phyloP scores from a whole-genome alignment of 2,888 invertebrate genomes.

The Agrotis segetum region DNA sequence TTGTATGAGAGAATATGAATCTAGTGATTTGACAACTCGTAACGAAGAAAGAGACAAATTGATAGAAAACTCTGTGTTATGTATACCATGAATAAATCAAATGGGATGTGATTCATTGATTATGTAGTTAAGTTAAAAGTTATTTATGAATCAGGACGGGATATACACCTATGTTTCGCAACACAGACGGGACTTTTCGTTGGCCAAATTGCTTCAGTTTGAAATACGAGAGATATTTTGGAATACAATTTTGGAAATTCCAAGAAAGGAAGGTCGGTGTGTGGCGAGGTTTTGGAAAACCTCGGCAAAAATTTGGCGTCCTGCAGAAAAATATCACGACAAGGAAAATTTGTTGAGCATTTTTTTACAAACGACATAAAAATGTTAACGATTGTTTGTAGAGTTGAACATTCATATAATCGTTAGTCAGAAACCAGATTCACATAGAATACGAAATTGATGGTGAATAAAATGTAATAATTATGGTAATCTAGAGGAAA shows the following conservation, averaged over 20 bases:
- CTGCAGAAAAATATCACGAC: background rate
- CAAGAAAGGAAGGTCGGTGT: background rate
- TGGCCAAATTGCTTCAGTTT: background rate
- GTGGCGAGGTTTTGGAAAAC: background rate
- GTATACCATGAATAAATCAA: background rate
- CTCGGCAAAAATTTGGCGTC: background rate
- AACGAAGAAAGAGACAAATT: background rate
- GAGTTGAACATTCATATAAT: slow-evolving; percentile 37
- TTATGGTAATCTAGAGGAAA: slow-evolving; percentile 37
- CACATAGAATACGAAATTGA: slow-evolving; percentile 17
- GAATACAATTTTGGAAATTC: background rate
- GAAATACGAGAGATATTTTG: background rate
- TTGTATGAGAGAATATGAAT: slow-evolving; percentile 24
- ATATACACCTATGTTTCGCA: background rate
- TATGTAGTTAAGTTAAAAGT: background rate
- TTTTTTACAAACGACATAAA: slow-evolving; percentile 2
- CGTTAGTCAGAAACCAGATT: slow-evolving; percentile 19
- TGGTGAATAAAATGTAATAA: slow-evolving; percentile 7
- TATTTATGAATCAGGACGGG: background rate
- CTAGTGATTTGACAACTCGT: slow-evolving; percentile 8
- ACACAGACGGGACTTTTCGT: background rate
- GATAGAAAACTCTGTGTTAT: too few species aligned
- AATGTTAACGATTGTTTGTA: slow-evolving; percentile 17
- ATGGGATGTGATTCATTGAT: slow-evolving; percentile 2
- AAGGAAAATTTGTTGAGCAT: slow-evolving; percentile 8